Conservation (phyloP, 2,113 vertebrate genomes). For the Halichoerus grypus region DNA sequence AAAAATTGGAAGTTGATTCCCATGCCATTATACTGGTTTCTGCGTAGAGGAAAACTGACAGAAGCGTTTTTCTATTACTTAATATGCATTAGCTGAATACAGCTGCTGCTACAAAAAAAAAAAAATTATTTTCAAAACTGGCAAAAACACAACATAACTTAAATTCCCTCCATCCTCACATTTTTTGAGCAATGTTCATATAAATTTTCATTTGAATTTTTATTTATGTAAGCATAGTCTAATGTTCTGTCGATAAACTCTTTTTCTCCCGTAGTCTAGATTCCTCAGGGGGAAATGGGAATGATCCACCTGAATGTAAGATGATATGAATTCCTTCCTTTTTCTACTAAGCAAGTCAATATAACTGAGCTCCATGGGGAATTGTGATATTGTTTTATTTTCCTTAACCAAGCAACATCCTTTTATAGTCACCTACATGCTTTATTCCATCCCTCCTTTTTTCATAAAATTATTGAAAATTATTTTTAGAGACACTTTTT, state of each 20-base stretch:
- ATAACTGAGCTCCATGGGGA: background rate
- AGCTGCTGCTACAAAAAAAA: background rate
- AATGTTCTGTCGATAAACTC: background rate
- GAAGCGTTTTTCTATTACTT: background rate
- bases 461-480: background rate
- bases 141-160: background rate
- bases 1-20: background rate
- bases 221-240: background rate
- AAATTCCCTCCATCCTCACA: background rate
- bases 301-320: background rate
- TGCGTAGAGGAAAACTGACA: background rate
- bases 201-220: slow-evolving; percentile 29
- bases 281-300: background rate
- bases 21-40: background rate
- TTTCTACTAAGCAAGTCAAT: background rate
- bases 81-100: background rate
- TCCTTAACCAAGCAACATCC: background rate
- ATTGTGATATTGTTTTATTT: background rate
- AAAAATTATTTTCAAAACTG: background rate
- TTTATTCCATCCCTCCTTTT: slow-evolving; percentile 2
- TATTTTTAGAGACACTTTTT: slow-evolving; percentile 20
- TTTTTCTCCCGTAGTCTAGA: background rate
- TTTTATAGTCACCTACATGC: background rate
- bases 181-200: background rate
- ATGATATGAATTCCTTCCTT: background rate